phyloP scores from a whole-genome alignment of 2,888 invertebrate genomes.

The Isoperla grammatica region DNA sequence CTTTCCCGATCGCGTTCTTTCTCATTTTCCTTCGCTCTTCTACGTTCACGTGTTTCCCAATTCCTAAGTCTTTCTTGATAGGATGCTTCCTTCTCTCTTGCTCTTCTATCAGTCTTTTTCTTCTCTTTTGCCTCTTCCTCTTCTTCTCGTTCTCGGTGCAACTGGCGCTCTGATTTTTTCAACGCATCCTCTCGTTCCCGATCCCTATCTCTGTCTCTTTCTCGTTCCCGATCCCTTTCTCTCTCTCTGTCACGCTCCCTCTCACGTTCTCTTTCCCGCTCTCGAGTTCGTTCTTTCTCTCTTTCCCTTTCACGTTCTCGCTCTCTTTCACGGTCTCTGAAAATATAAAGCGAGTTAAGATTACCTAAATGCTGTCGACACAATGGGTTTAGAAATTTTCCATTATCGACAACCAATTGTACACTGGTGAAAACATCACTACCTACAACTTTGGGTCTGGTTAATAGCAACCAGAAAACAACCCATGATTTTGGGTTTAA shows the following conservation, averaged over 20 bases:
- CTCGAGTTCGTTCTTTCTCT: slow-evolving; percentile 39
- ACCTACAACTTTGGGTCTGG: no score
- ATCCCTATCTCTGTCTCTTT: slow-evolving; percentile 41
- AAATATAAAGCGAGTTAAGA: slow-evolving; percentile 10
- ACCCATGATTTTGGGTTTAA: no score
- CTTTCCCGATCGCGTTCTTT: slow-evolving; percentile 81
- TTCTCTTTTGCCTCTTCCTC: slow-evolving; percentile 91
- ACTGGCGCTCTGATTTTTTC: slow-evolving; percentile 33
- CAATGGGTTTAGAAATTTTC: neutral
- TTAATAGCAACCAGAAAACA: no score
- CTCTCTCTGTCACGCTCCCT: slow-evolving; percentile 39
- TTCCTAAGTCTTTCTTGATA: slow-evolving; percentile 66
- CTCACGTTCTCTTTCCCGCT: slow-evolving; percentile 41
- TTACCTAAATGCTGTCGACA: no score
- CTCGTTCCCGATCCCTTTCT: slow-evolving; percentile 38
- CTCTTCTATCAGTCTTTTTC: slow-evolving; percentile 83
- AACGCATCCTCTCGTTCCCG: slow-evolving; percentile 47
- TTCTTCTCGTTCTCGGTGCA: slow-evolving; percentile 63
- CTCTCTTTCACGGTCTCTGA: slow-evolving; percentile 40
- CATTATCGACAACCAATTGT: neutral
- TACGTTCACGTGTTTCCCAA: slow-evolving; percentile 87
- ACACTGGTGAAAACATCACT: no score
- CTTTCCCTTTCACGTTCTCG: slow-evolving; percentile 36
- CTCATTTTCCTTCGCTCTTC: slow-evolving; percentile 86
- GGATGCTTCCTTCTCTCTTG: slow-evolving; percentile 92